phyloP scores from a whole-genome alignment of 2,888 invertebrate genomes.

The Acleris laterana region DNA sequence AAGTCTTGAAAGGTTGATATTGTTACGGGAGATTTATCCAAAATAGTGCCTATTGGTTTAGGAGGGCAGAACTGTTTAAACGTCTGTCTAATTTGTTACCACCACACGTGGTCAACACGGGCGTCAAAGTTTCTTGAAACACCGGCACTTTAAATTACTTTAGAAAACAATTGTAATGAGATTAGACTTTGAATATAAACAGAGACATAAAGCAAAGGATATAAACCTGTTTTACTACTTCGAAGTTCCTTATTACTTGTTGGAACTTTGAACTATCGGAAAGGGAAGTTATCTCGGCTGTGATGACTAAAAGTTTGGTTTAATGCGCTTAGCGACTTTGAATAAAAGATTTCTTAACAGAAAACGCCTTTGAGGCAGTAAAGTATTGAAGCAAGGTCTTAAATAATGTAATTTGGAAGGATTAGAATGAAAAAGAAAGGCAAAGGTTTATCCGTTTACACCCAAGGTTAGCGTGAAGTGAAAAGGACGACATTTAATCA shows the following conservation, averaged over 20 bases:
- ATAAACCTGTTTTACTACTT: constrained; percentile 23
- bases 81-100: too few relatives aligned
- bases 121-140: too few relatives aligned
- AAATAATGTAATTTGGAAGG: constrained; percentile 11
- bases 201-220: constrained; percentile 20
- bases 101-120: too few relatives aligned
- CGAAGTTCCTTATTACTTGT: constrained; percentile 26
- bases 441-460: neutral
- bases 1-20: too few relatives aligned
- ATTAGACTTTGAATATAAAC: constrained; percentile 26
- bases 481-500: too few relatives aligned
- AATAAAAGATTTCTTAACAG: neutral
- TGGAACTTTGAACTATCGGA: constrained; percentile 23
- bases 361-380: neutral
- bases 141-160: neutral
- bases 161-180: constrained; percentile 16
- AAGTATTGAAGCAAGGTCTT: constrained; percentile 1
- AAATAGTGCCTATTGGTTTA: too few relatives aligned
- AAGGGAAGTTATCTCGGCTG: constrained; percentile 13
- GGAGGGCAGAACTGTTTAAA: too few relatives aligned
- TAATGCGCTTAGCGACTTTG: constrained; percentile 5
- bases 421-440: constrained; percentile 8
- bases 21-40: too few relatives aligned
- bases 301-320: constrained; percentile 9
- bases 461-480: too few relatives aligned